phyloP scores from a whole-genome alignment of 2,888 invertebrate species.

The Melieria omissa region DNA sequence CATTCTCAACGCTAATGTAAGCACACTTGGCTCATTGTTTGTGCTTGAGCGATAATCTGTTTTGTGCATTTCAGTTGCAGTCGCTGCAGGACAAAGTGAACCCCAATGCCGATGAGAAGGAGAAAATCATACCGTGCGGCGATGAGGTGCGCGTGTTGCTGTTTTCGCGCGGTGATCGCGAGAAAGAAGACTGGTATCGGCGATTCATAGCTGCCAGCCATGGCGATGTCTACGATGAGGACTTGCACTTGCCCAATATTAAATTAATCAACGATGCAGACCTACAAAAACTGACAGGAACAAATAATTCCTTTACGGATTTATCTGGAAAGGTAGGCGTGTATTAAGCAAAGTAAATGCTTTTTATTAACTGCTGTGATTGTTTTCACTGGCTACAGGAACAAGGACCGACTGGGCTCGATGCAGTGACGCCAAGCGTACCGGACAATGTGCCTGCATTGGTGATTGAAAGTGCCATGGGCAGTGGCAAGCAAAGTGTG shows the following conservation, averaged over 20 bases:
- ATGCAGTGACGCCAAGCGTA: slow-evolving; percentile 5
- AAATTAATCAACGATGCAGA: slow-evolving; percentile 60
- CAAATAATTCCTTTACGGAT: slow-evolving; percentile 52
- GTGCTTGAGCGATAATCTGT: background rate
- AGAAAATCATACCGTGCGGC: slow-evolving; percentile 61
- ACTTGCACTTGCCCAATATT: slow-evolving; percentile 59
- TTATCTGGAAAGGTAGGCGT: slow-evolving; percentile 32
- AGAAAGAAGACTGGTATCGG: slow-evolving; percentile 67
- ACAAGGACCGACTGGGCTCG: background rate
- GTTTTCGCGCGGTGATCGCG: slow-evolving; percentile 63
- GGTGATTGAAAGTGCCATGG: slow-evolving; percentile 14
- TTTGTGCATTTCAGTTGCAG: slow-evolving; percentile 52
- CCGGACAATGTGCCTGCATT: slow-evolving; percentile 24
- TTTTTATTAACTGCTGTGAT: too few species aligned
- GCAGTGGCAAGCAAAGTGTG: slow-evolving; percentile 24
- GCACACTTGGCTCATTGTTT: background rate
- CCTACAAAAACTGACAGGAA: slow-evolving; percentile 57
- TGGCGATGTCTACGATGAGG: slow-evolving; percentile 60
- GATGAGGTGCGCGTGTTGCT: slow-evolving; percentile 63
- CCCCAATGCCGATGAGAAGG: slow-evolving; percentile 52
- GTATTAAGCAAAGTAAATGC: too few species aligned
- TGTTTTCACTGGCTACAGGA: too few species aligned
- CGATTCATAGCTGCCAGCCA: slow-evolving; percentile 62
- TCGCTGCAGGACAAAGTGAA: slow-evolving; percentile 55
- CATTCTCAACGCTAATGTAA: slow-evolving; percentile 62